phyloP scores from a whole-genome alignment of 1,140 invertebrate genomes.

The Danaus plexippus region DNA sequence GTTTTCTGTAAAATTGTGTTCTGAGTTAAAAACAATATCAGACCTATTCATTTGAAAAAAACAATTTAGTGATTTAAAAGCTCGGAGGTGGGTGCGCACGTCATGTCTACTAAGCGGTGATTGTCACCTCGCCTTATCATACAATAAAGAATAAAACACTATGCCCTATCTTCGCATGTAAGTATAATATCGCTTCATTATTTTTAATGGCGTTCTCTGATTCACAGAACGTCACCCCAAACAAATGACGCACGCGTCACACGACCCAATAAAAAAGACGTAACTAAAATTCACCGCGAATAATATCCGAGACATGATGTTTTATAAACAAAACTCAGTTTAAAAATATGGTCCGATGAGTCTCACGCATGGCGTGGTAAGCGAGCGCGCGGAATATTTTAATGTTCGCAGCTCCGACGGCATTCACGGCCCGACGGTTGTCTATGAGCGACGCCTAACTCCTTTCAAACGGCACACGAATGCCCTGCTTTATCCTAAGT shows the following conservation, averaged over 20 bases:
- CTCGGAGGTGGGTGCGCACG: slow-evolving; percentile 5
- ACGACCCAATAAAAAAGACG: slow-evolving; percentile 8
- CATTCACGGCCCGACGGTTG: slow-evolving; percentile 38
- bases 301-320: slow-evolving; percentile 41
- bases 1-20: too few relatives aligned
- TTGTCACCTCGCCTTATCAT: slow-evolving; percentile 33
- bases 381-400: slow-evolving; percentile 58
- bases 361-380: slow-evolving; percentile 43
- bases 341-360: slow-evolving; percentile 52
- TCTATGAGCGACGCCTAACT: slow-evolving; percentile 44
- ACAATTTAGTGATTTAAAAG: slow-evolving; percentile 14
- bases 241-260: slow-evolving; percentile 16
- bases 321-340: slow-evolving; percentile 61
- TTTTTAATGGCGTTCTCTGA: slow-evolving; percentile 49
- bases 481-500: slow-evolving; percentile 40
- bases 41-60: slow-evolving; percentile 21
- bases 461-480: slow-evolving; percentile 47
- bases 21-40: slow-evolving; percentile 19
- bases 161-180: slow-evolving; percentile 34
- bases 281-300: slow-evolving; percentile 23
- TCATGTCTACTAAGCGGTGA: slow-evolving; percentile 23
- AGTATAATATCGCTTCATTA: slow-evolving; percentile 45
- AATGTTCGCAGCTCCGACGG: slow-evolving; percentile 40
- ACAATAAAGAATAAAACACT: slow-evolving; percentile 38
- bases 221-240: slow-evolving; percentile 34